Percentiles rank a stretch among this genome's conserved stretches.
phyloP scores from a whole-genome alignment of 2,113 vertebrate genomes.

The Felis catus region F.catus_Fca126_mat1.0 CM031413.1:88204001-88204500 shows the following conservation, averaged over 20 bases:
- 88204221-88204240: neutral
- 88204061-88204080: neutral
- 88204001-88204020: neutral
- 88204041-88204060: neutral
- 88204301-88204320: neutral
- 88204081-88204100: neutral
- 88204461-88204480: neutral
- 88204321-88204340: neutral
- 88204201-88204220: neutral
- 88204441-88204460: neutral
- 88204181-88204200: neutral
- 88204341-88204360: neutral
- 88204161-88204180: neutral
- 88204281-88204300: neutral
- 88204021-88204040: neutral
- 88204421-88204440: neutral
- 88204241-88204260: neutral
- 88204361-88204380: neutral
- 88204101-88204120: neutral
- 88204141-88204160: neutral
- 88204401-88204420: neutral
- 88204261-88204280: neutral
- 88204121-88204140: neutral
- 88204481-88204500: neutral
- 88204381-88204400: neutral